Evolutionary conservation across 2,888 invertebrate species (phyloP).

Genomic region (Carabus problematicus): DNA sequence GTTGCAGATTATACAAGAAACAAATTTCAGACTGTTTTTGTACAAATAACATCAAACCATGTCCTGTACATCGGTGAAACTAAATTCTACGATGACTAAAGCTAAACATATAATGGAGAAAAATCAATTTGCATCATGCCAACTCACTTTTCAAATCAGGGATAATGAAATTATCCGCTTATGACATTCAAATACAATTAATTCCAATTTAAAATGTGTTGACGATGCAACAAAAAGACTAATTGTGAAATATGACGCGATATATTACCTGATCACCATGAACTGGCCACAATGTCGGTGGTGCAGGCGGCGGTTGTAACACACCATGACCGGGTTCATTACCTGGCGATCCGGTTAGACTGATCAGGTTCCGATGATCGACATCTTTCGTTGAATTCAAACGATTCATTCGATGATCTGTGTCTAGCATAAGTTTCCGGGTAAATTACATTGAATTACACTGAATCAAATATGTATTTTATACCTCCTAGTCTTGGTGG

Average conservation of each 20-base stretch:
- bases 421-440: no score
- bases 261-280: conserved; percentile 58
- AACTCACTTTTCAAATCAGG: no score
- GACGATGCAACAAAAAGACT: no score
- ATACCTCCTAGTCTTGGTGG: conserved; percentile 7
- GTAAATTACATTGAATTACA: neutral
- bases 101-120: no score
- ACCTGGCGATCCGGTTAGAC: conserved; percentile 76
- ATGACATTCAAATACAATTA: neutral
- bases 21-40: no score
- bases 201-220: neutral
- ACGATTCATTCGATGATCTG: conserved; percentile 53
- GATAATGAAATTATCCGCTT: no score
- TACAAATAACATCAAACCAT: no score
- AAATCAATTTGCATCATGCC: no score
- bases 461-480: neutral
- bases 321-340: conserved; percentile 31
- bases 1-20: no score
- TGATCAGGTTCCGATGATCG: conserved; percentile 84
- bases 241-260: no score
- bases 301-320: conserved; percentile 48
- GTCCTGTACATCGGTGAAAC: no score
- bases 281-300: conserved; percentile 50
- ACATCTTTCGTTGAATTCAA: conserved; percentile 65
- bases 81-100: no score